Evolutionary conservation across 2,888 invertebrate species (phyloP).

Genomic region (Vesta saturnalis): DNA sequence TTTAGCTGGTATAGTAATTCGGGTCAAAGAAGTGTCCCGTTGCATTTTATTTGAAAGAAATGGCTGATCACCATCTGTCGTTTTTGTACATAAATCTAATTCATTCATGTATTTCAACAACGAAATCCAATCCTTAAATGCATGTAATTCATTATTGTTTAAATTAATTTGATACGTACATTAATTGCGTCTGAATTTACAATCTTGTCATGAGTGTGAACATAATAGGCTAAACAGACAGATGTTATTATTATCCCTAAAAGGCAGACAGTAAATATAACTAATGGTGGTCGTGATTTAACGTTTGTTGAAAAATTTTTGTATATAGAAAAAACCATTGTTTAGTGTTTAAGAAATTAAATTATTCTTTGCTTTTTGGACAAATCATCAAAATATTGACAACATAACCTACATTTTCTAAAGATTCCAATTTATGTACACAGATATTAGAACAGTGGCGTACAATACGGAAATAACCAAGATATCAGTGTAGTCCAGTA

Average conservation of each 20-base stretch:
- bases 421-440: too few species aligned
- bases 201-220: constrained; percentile 35
- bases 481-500: too few species aligned
- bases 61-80: neutral
- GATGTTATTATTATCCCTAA: constrained; percentile 39
- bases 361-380: neutral
- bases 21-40: neutral
- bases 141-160: neutral
- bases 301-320: constrained; percentile 26
- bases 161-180: constrained; percentile 26
- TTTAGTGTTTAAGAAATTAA: neutral
- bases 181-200: constrained; percentile 35
- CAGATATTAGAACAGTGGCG: too few species aligned
- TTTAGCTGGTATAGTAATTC: neutral
- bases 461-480: too few species aligned
- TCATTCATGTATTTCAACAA: constrained; percentile 22
- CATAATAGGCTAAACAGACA: constrained; percentile 40
- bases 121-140: constrained; percentile 32
- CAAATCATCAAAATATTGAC: neutral
- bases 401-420: constrained; percentile 1
- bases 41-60: neutral
- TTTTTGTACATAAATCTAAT: constrained; percentile 14
- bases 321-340: constrained; percentile 16
- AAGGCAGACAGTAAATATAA: constrained; percentile 40
- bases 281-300: constrained; percentile 37